phyloP scores from a whole-genome alignment of 2,113 vertebrate genomes.

The Melanotaenia duboulayi region DNA sequence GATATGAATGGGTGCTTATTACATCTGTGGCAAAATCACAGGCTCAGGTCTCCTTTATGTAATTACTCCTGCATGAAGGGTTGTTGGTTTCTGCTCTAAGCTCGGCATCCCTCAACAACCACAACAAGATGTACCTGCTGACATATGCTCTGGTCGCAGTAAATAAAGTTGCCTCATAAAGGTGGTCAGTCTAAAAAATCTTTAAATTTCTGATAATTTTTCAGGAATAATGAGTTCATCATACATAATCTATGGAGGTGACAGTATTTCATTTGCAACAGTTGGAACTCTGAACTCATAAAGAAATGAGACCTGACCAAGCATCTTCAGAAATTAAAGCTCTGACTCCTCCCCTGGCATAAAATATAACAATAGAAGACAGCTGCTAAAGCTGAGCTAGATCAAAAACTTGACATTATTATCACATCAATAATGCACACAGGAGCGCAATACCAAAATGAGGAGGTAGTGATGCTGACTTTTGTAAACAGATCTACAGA shows the following conservation, averaged over 20 bases:
- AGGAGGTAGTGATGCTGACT: constrained; percentile 27
- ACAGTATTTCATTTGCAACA: constrained; percentile 39
- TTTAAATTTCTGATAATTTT: constrained; percentile 61
- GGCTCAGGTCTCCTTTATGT: constrained; percentile 20
- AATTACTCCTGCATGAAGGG: constrained; percentile 32
- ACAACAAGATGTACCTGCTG: constrained; percentile 12
- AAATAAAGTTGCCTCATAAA: constrained; percentile 53
- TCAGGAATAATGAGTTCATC: constrained; percentile 57
- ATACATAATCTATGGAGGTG: constrained; percentile 2
- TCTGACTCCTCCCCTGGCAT: constrained; percentile 9
- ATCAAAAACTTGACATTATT: constrained; percentile 42
- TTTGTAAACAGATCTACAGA: constrained; percentile 38
- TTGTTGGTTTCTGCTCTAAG: constrained; percentile 11
- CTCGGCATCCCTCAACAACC: constrained; percentile 10
- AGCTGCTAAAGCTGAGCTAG: constrained; percentile 29
- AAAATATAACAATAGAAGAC: constrained; percentile 27
- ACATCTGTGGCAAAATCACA: constrained; percentile 61
- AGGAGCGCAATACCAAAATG: constrained; percentile 25
- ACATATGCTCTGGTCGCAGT: constrained; percentile 34
- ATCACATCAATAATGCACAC: constrained; percentile 7
- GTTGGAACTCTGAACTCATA: constrained; percentile 14
- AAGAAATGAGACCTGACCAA: not conserved
- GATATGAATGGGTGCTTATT: constrained; percentile 71
- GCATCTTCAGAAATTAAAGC: constrained; percentile 20
- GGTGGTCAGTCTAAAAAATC: constrained; percentile 64